These are phyloP conservation scores for Oreochromis aureus DNA, from an alignment of 2,113 vertebrate genomes.

Conservation along the genomic window DNA sequence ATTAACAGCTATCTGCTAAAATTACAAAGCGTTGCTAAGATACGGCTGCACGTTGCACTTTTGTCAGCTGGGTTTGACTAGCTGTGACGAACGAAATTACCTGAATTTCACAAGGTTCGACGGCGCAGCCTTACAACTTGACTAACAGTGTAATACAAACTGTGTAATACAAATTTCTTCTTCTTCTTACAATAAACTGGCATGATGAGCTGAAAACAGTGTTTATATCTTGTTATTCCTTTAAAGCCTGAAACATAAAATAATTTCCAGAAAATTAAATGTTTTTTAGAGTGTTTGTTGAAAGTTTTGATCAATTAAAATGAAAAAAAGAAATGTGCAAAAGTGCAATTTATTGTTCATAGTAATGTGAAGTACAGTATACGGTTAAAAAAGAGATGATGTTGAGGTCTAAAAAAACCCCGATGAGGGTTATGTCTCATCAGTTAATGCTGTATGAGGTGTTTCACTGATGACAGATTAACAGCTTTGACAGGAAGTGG, in stretches of 20 bases:
- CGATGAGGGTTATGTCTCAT: neutral
- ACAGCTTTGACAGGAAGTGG: neutral
- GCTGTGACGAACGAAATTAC: neutral
- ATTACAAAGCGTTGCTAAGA: neutral
- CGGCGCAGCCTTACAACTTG: neutral
- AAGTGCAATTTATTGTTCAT: neutral
- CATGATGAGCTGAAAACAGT: neutral
- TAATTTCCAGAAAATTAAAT: neutral
- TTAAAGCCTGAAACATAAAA: neutral
- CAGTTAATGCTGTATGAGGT: neutral
- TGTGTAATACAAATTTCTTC: neutral
- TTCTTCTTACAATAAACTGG: neutral
- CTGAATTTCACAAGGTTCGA: neutral
- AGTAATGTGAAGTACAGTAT: neutral
- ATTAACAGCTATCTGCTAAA: neutral
- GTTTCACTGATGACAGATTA: neutral
- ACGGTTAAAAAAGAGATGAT: neutral
- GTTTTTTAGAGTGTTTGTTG: no score
- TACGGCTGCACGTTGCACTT: neutral
- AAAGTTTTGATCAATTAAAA: neutral
- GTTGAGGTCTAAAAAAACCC: neutral
- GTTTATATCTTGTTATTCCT: neutral
- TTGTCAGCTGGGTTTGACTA: neutral
- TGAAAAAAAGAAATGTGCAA: neutral
- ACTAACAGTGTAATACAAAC: neutral